Percentiles rank a stretch among this genome's conserved stretches.
phyloP scores from a whole-genome alignment of 2,797 vertebrate genomes.

The Otus scops region DNA sequence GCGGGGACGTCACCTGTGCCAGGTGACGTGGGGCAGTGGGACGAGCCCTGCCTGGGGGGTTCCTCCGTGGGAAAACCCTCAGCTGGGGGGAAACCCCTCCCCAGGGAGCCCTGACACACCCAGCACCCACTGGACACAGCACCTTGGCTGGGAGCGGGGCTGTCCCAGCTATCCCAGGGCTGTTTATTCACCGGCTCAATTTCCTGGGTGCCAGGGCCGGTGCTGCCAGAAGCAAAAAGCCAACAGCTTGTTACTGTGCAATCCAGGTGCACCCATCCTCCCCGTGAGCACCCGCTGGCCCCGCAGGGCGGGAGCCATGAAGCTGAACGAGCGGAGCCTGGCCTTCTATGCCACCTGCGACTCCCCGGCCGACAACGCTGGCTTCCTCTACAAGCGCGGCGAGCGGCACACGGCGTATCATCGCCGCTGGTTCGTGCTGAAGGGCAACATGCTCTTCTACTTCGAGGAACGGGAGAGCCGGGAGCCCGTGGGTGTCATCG shows the following conservation, averaged over 20 bases:
- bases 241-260: fast-evolving
- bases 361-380: slow-evolving; percentile 88
- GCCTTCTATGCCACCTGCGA: slow-evolving; percentile 93
- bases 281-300: background rate
- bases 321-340: slow-evolving; percentile 94
- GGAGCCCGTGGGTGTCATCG: slow-evolving; percentile 91
- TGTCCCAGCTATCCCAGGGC: fast-evolving
- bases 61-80: background rate
- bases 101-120: fast-evolving
- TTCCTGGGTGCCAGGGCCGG: background rate
- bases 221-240: background rate
- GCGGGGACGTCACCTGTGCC: background rate
- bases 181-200: background rate
- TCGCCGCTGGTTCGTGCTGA: slow-evolving; percentile 95
- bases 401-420: slow-evolving; percentile 92
- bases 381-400: slow-evolving; percentile 92
- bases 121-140: fast-evolving
- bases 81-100: fast-evolving
- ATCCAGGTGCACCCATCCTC: background rate
- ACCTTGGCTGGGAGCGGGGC: background rate
- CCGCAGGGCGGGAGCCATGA: slow-evolving; percentile 78
- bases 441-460: slow-evolving; percentile 98
- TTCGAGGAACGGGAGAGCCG: slow-evolving; percentile 91
- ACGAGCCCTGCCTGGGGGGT: background rate
- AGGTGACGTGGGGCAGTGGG: background rate